These are phyloP conservation scores for Salpingus planirostris DNA, from an alignment of 2,888 invertebrate species.

Conservation along the genomic window DNA sequence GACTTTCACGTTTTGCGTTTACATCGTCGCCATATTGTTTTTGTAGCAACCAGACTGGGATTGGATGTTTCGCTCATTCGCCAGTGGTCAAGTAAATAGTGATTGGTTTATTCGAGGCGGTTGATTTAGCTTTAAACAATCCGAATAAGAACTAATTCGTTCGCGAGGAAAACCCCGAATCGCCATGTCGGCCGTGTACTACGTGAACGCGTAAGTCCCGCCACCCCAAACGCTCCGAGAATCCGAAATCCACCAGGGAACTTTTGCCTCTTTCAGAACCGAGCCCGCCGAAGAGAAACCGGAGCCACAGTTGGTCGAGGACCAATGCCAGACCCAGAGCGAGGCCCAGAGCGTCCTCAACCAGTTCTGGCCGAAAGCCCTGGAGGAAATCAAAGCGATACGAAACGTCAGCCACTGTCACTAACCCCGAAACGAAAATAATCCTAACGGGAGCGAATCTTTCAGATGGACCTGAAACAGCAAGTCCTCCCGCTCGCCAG, in stretches of 20 bases:
- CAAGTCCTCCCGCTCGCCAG: constrained; percentile 92
- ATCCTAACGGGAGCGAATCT: neutral
- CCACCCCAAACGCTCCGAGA: too few relatives aligned
- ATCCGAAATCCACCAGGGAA: too few relatives aligned
- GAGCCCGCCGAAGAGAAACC: constrained; percentile 31
- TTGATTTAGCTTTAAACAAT: constrained; percentile 11
- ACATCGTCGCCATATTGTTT: constrained; percentile 12
- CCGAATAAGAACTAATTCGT: neutral
- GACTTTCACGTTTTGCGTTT: too few relatives aligned
- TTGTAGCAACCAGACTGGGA: constrained; percentile 13
- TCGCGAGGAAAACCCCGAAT: neutral
- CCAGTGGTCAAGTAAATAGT: constrained; percentile 15
- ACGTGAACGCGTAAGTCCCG: constrained; percentile 61
- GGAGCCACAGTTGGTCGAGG: constrained; percentile 32
- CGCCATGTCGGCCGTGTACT: constrained; percentile 51
- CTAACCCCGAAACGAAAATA: neutral
- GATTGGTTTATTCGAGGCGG: constrained; percentile 23
- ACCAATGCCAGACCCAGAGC: constrained; percentile 42
- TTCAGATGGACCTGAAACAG: constrained; percentile 80
- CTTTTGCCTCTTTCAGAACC: constrained; percentile 14
- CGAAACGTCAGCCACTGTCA: constrained; percentile 52
- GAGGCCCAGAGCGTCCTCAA: constrained; percentile 65
- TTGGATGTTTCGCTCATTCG: constrained; percentile 10
- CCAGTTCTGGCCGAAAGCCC: constrained; percentile 75
- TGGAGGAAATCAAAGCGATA: constrained; percentile 71